Evolutionary conservation across 2,888 invertebrate species (phyloP), one percentile per base, ranked within the genome.

Genomic region (Corbicula japonica): DNA sequence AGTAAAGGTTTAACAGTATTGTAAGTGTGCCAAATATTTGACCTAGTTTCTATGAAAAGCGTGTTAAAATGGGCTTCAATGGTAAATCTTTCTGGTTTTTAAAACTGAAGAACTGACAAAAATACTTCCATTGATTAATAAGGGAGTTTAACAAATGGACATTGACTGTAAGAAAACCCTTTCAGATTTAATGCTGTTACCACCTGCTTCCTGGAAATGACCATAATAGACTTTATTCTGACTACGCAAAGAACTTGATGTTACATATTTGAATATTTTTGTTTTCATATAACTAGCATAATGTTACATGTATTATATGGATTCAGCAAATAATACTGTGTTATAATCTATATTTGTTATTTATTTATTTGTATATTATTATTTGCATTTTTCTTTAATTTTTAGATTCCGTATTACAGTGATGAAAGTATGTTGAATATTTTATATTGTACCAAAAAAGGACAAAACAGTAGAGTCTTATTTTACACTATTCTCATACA

Each of bases 81-180:
- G n/a, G n/a, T n/a, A n/a, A n/a, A n/a, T n/a, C n/a, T n/a, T n/a
- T n/a, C n/a, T n/a, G n/a, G n/a, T n/a, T n/a, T n/a, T n/a, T n/a
- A n/a, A n/a, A n/a, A n/a, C n/a, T n/a, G n/a, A n/a, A n/a, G n/a
- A n/a, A n/a, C n/a, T n/a, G n/a, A n/a, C n/a, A n/a, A n/a, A n/a
- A n/a, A n/a, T n/a, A n/a, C n/a, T n/a, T n/a, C n/a, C n/a, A n/a
- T n/a, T n/a, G n/a, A n/a, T n/a, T n/a, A n/a, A n/a, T n/a, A n/a
- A n/a, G n/a, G n/a, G n/a, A n/a, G n/a, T n/a, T n/a, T n/a, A n/a
- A n/a, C n/a, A n/a, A n/a, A n/a, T n/a, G n/a, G n/a, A n/a, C n/a
- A n/a, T n/a, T n/a, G n/a, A n/a, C n/a, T 30, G 54, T 54, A 32
- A 54, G 1, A 18, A 54, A 54, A 54, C 54, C 3, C 28, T 30